Base-by-base conservation (phyloP, 1,140 invertebrate genomes). In the Holcopasites calliopsidis region DNA sequence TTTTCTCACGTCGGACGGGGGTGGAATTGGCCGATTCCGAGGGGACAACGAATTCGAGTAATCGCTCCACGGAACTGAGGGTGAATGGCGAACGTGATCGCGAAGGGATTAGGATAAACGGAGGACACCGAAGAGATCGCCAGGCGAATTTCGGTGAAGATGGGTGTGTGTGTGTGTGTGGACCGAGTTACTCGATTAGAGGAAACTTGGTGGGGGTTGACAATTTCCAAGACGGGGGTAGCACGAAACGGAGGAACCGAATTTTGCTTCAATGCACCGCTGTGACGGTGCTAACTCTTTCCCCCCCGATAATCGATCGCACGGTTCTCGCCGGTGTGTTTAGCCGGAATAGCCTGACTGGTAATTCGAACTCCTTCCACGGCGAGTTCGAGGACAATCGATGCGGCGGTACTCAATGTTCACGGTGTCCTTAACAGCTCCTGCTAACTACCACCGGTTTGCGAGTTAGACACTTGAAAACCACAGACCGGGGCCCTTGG, bases 391-490 rank as follows among this genome's bases (percentile, higher is more conserved):
- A 44, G 71, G 71, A 73, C 61, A 73, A 73, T 73, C 71, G 42
- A 73, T 73, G 61, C 50, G 28, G 49, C 33, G 61, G 66, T 65
- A 55, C 71, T 66, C 38, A 55, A 38, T 55, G 61, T 47, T 73
- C 71, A 73, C 61, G 50, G 71, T 73, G 50, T 73, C 71, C 61
- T 73, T 73, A 65, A 73, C 71, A 73, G 49, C 61, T 73, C 52
- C 57, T 4, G 33, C 58, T 52, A 72, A 72, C 70, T 72, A 52
- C 58, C 10, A 28, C 18, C 33, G 40, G 71, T 74, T 73, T 44
- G 71, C 62, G 50, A 74, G 50, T 74, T 66, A 50, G 71, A 74
- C 62, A 66, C 61, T 66, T 74, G 50, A 62, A 21, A 38, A 74
- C 71, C 71, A 52, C 71, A 44, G 62, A 42, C 26, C 26, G n/a